These are phyloP conservation scores for Bradypodion pumilum DNA, from an alignment of 2,797 vertebrate species.

Conservation along the genomic window DNA sequence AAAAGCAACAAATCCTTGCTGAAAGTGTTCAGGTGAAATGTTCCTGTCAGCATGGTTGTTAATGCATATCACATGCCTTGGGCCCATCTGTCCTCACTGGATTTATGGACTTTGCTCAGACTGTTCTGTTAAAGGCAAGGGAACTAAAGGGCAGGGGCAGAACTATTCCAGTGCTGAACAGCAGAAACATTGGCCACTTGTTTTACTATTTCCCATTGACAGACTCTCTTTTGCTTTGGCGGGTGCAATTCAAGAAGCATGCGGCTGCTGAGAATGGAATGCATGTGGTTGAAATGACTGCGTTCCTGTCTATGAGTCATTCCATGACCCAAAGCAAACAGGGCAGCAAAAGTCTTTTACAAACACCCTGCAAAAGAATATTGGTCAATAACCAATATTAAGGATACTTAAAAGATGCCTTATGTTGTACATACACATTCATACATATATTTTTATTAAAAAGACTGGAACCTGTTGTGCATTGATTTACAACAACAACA, in stretches of 20 bases:
- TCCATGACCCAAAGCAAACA: background rate
- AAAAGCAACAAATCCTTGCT: background rate
- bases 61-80: constrained; percentile 1
- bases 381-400: background rate
- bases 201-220: constrained; percentile 21
- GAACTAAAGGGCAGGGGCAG: background rate
- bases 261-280: constrained; percentile 18
- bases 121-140: constrained; percentile 22
- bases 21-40: constrained; percentile 18
- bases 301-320: background rate
- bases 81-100: constrained; percentile 13
- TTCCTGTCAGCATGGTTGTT: constrained; percentile 24
- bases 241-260: constrained; percentile 7
- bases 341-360: background rate
- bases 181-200: constrained; percentile 15
- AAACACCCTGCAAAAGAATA: background rate
- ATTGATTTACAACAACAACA: too few species aligned
- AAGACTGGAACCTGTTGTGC: too few species aligned
- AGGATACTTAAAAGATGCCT: background rate
- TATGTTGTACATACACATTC: too few species aligned
- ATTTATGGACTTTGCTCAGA: constrained; percentile 11
- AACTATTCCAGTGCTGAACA: background rate
- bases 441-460: too few species aligned
- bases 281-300: constrained; percentile 11
- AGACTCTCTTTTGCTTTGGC: constrained; percentile 3